Conservation (phyloP, 2,888 invertebrate genomes). For the Branchipolynoe longqiensis region DNA sequence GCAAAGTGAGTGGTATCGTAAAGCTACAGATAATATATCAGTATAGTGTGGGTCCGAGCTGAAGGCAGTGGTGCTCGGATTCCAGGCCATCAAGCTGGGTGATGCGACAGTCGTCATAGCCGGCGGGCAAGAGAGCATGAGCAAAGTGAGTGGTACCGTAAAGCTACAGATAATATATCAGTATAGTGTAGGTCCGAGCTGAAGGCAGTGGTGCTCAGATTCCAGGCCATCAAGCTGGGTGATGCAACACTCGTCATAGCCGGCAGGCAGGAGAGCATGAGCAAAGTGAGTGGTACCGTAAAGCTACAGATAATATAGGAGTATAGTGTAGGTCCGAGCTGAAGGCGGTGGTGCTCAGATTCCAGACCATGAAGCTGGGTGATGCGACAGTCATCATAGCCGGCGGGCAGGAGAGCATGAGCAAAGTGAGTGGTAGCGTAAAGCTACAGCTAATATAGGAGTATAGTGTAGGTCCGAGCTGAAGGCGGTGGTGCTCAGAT, state of each 20-base stretch:
- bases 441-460: too few relatives aligned
- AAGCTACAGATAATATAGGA: too few relatives aligned
- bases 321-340: conserved; percentile 92
- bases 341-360: conserved; percentile 86
- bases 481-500: conserved; percentile 86
- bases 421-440: conserved; percentile 83
- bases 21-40: too few relatives aligned
- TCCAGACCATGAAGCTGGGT: conserved; percentile 86
- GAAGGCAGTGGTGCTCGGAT: conserved; percentile 86
- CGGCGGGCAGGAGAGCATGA: conserved; percentile 94
- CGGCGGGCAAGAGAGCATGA: conserved; percentile 93
- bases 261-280: conserved; percentile 93
- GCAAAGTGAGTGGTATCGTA: conserved; percentile 81
- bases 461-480: conserved; percentile 92
- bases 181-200: conserved; percentile 92
- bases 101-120: conserved; percentile 88
- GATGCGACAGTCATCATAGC: conserved; percentile 88
- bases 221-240: conserved; percentile 86
- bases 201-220: conserved; percentile 86
- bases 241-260: conserved; percentile 88
- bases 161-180: too few relatives aligned
- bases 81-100: conserved; percentile 86
- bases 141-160: conserved; percentile 81
- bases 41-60: conserved; percentile 92
- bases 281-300: conserved; percentile 81